Evolutionary conservation across 2,113 vertebrate genomes (phyloP), one percentile per base, ranked within the genome.

Genomic region (Nothocercus nigrocapillus): DNA sequence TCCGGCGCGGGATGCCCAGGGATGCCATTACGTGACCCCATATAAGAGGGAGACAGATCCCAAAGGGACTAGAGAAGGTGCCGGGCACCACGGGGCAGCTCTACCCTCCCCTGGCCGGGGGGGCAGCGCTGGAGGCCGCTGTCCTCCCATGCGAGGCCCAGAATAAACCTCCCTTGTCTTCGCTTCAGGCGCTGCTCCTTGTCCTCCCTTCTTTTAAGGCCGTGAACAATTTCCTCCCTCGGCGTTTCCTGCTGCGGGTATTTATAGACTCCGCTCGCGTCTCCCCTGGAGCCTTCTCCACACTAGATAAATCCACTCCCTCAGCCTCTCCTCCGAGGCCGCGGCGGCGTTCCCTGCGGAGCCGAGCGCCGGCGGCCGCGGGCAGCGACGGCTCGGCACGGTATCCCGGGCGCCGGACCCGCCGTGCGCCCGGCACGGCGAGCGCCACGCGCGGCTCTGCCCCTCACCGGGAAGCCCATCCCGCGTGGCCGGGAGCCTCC

Each of bases 21-120:
- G 97, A 97, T 94, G 97, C 96, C 96, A 95, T 62, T 93, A 94
- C 97, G 96, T 95, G 96, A 95, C 89, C 96, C 97, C 13, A n/a
- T 13, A 95, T 97, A 94, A 89, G 95, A 78, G 95, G 95, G 94
- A 95, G 97, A 82, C 93, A 61, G 93, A 96, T 88, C 13, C 42
- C 42, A 42, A 45, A 47, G 38, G 7, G 17, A 9, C 15, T 30
- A 16, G 18, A 30, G 56, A 67, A 19, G 9, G 30, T 10, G 56
- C 56, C 16, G 28, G 0, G 25, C 16, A 18, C 53, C 27, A 9
- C 8, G 53, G 11, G 11, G 51, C 13, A 24, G 51, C 51, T 11
- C 24, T 53, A 7, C 36, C 36, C 38, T 11, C 0, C 4, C 51
- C 47, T 40, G 28, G 72, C 9, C 40, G 5, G 15, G 2, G 0